These are phyloP conservation scores for Tinamus major DNA, from an alignment of 2,797 vertebrate genomes.

Conservation along the genomic window DNA sequence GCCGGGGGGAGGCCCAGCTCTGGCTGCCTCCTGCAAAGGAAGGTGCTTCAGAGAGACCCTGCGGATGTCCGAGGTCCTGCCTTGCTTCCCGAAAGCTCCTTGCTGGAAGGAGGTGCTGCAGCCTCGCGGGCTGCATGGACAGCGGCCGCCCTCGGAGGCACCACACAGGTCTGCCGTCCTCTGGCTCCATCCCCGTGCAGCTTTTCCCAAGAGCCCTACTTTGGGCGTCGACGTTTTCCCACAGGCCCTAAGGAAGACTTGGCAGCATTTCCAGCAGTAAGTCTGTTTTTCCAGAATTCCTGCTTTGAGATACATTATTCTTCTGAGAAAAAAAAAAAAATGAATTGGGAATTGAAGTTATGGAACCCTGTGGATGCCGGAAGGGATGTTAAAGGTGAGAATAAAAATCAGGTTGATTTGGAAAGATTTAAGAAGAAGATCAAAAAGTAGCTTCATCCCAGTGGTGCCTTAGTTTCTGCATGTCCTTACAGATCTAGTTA, in stretches of 20 bases:
- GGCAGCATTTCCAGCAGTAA: background rate
- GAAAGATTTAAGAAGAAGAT: constrained; percentile 39
- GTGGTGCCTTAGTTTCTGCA: constrained; percentile 13
- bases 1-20: background rate
- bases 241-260: background rate
- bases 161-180: background rate
- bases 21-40: background rate
- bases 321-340: background rate
- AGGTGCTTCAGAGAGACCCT: background rate
- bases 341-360: background rate
- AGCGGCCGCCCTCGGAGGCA: background rate
- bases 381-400: constrained; percentile 54
- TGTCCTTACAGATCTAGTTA: constrained; percentile 70
- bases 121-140: rapidly evolving
- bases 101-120: background rate
- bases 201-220: background rate
- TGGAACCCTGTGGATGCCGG: background rate
- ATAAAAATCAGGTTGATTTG: constrained; percentile 2
- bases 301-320: background rate
- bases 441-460: constrained; percentile 53
- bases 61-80: background rate
- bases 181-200: rapidly evolving
- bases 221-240: background rate
- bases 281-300: background rate
- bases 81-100: background rate